phyloP scores from a whole-genome alignment of 1,140 invertebrate genomes.

The Coptotermes formosanus region DNA sequence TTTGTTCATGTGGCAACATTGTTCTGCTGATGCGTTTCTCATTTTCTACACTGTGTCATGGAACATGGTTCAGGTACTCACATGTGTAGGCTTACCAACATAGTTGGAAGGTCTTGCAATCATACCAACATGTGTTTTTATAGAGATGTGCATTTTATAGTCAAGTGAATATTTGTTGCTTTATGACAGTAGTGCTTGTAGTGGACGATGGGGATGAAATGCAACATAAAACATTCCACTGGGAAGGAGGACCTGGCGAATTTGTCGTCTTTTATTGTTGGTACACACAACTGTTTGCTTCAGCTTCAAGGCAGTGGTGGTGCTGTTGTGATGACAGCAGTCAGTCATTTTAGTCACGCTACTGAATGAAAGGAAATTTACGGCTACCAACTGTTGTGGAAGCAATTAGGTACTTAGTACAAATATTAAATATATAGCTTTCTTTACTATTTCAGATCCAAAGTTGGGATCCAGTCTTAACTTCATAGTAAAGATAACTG shows the following conservation, averaged over 20 bases:
- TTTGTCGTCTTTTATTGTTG: too few relatives aligned
- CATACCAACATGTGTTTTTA: background rate
- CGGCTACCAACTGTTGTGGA: background rate
- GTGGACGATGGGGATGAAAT: background rate
- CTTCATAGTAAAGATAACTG: background rate
- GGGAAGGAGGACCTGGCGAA: too few relatives aligned
- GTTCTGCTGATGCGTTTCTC: background rate
- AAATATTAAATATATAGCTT: constrained; percentile 7
- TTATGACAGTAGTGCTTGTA: background rate
- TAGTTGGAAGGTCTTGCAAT: background rate
- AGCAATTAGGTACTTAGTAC: background rate
- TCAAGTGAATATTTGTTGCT: too few relatives aligned
- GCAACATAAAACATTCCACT: background rate
- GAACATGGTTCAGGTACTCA: too few relatives aligned
- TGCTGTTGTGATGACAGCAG: background rate
- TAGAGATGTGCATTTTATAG: background rate
- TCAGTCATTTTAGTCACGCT: background rate
- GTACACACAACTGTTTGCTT: background rate
- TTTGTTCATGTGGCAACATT: background rate
- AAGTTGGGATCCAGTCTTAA: background rate
- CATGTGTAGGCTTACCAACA: too few relatives aligned
- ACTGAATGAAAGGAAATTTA: background rate
- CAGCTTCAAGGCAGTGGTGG: constrained; percentile 6
- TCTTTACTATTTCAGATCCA: background rate
- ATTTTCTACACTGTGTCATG: background rate